Percentiles rank a stretch among this genome's conserved stretches.
Conservation (phyloP, 2,797 vertebrate species). For the Pangasius krempfi region DNA sequence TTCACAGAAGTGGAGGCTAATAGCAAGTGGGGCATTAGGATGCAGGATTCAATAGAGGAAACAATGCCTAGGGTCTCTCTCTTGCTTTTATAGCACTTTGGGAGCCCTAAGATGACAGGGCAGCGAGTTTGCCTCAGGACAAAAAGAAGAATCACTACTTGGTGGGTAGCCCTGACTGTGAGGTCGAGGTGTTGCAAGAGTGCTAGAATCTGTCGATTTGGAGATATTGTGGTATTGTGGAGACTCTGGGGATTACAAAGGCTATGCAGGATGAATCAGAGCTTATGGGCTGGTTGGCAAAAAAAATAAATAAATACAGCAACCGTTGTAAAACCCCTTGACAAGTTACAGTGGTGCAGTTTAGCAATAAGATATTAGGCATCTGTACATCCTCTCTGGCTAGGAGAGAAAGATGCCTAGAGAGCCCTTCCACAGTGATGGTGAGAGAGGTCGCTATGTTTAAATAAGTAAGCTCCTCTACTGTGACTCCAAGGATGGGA, state of each 20-base stretch:
- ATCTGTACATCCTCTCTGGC: not conserved
- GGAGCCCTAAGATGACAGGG: not conserved
- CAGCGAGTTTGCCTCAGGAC: not conserved
- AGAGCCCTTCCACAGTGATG: not conserved
- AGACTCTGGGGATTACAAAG: not conserved
- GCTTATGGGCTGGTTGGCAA: not conserved
- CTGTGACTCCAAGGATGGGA: not conserved
- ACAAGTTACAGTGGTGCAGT: not conserved
- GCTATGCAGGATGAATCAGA: constrained; percentile 12
- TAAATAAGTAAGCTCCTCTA: not conserved
- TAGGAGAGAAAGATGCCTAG: not conserved
- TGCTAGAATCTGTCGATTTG: not conserved
- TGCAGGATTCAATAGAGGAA: not conserved
- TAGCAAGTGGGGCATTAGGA: not conserved
- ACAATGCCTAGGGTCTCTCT: not conserved
- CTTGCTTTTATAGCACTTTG: not conserved
- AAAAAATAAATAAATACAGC: not conserved
- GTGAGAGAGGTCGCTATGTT: not conserved
- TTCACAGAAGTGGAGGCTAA: not conserved
- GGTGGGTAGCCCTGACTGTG: not conserved
- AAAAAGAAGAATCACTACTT: not conserved
- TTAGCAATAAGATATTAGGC: not conserved
- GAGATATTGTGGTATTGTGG: constrained; percentile 7
- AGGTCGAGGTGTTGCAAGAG: not conserved
- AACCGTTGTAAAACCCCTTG: not conserved